Evolutionary conservation across 2,797 vertebrate genomes (phyloP), one percentile per base, ranked within the genome.

Genomic region (Ctenopoma kingsleyae): DNA sequence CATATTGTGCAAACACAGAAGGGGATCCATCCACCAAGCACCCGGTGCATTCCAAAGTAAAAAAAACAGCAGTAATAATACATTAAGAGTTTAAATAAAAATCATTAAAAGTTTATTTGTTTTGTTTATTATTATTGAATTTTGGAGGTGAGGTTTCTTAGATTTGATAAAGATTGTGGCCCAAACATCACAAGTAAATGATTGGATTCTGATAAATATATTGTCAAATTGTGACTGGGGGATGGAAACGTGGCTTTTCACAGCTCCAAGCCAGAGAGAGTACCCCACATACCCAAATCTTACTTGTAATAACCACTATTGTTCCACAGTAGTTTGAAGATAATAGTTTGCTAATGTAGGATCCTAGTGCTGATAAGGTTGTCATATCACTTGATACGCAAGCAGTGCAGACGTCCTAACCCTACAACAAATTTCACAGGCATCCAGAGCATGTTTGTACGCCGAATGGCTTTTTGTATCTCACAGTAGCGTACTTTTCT

Each of bases 401-500:
- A 19, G 49, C 47, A 27, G 10, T 67, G 15, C 10, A 48, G 53
- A 50, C 17, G 32, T 41, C 4, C 10, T 32, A n/a, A 41, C 19
- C 19, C 25, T n/a, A 35, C 3, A 50, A 15, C 32, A 27, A 16
- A 15, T 50, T 20, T 57, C 20, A 30, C 6, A 22, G 17, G 43
- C 43, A 27, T 46, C 41, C n/a, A 25, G 66, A 56, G 48, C 27
- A 61, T 10, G 20, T 17, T n/a, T 59, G 32, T 35, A 25, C 19
- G 6, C 9, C 13, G 4, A 16, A 20, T 40, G 44, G 23, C 32
- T 60, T 27, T 78, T 57, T 12, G 16, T 76, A 49, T 51, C 52
- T 58, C 51, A 61, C 52, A 51, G 30, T 48, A 50, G 32, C 52
- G 16, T 38, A 52, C 23, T 23, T 23, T 64, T 60, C n/a, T 43